Evolutionary conservation across 35 echinoderm and acorn worm genomes (phyloP).

Genomic region (Apostichopus japonicus): DNA sequence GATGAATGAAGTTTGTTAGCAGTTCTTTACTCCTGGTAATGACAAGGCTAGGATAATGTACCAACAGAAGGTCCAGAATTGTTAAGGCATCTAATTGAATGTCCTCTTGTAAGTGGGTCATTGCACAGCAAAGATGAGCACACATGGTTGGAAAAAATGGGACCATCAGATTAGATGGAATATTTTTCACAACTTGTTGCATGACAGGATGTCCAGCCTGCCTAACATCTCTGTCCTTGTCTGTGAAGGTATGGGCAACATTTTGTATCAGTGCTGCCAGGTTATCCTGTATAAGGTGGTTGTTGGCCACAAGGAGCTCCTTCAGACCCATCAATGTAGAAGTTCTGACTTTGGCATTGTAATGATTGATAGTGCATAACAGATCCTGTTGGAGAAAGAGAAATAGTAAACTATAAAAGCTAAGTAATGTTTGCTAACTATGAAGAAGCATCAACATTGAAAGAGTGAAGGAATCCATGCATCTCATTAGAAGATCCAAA

Average conservation of each 20-base stretch:
- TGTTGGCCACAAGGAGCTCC: constrained; percentile 72
- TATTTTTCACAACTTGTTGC: constrained; percentile 25
- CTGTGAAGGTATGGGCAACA: constrained; percentile 68
- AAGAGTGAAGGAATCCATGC: no score
- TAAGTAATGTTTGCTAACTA: no score
- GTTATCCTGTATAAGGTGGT: constrained; percentile 61
- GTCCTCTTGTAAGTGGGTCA: constrained; percentile 92
- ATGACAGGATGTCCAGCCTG: constrained; percentile 70
- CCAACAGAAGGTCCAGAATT: constrained; percentile 76
- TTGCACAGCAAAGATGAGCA: constrained; percentile 87
- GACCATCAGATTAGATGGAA: constrained; percentile 47
- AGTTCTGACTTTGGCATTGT: constrained; percentile 79
- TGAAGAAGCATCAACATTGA: no score
- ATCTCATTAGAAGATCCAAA: no score
- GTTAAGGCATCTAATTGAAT: constrained; percentile 85
- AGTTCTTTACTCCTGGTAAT: constrained; percentile 68
- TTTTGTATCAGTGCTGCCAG: constrained; percentile 74
- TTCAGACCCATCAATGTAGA: constrained; percentile 66
- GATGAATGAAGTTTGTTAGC: constrained; percentile 87
- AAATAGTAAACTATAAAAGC: no score
- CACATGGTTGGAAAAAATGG: constrained; percentile 85
- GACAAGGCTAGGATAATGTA: constrained; percentile 73
- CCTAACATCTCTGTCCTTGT: constrained; percentile 75
- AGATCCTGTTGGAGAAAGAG: constrained; percentile 72
- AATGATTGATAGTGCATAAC: constrained; percentile 86